Evolutionary conservation across 1,140 invertebrate genomes (phyloP), one percentile per base, ranked within the genome.

Genomic region (Coenobita brevimanus): DNA sequence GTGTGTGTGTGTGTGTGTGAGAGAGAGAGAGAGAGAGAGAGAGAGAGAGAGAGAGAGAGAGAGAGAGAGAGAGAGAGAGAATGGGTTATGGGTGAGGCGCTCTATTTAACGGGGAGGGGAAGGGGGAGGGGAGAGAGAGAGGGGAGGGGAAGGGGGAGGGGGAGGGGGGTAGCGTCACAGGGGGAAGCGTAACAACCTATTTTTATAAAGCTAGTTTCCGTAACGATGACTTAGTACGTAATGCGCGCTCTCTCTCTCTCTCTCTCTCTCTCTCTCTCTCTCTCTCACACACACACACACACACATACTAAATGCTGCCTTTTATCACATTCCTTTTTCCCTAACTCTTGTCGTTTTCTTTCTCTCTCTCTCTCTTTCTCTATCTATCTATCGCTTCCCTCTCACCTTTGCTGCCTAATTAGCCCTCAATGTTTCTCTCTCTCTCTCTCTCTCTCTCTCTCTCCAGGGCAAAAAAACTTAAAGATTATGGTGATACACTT

Each of bases 321-420:
- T 30, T 64, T 30, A 24, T 30, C 30, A n/a, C 30, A n/a, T 64
- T 30, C 30, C 62, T 64, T 30, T 64, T 30, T 64, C 62, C 30
- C 62, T 64, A 6, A 6, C 30, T 75, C 3, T 64, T 30, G 21
- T 30, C 62, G n/a, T 30, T 64, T 30, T 64, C 62, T 64, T 30
- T 64, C 62, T 64, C 62, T 64, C 62, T 64, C 62, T 73, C 27
- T 73, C 62, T 64, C 30, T 30, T 64, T 30, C 30, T 30, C 30
- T 30, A 24, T 30, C 30, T 30, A 24, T 30, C 30, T 30, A 24
- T 30, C 30, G n/a, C 30, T 30, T 64, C 62, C 36, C 62, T 67
- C 62, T n/a, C n/a, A n/a, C n/a, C n/a, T 57, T 57, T n/a, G n/a
- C 54, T n/a, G n/a, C n/a, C 54, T 57, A 57, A 13, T n/a, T 57